Evolutionary conservation across 1,140 invertebrate genomes (phyloP).

Genomic region (Drosophila kanapiae): DNA sequence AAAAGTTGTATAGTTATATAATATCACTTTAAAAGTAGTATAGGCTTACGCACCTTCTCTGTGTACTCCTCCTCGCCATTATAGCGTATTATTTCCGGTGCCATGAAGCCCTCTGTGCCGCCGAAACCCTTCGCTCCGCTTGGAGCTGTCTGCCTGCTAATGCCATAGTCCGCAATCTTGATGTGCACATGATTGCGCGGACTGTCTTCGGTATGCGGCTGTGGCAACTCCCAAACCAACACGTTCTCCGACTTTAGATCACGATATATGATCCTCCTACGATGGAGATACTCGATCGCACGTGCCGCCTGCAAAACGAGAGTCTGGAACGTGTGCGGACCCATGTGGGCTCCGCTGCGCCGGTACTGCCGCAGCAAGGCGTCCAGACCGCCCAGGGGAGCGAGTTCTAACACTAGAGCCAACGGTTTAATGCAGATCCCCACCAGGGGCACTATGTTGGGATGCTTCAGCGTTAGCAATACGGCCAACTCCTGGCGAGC

Average conservation of each 20-base stretch:
- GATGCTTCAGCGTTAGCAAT: constrained; percentile 93
- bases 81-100: constrained; percentile 98
- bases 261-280: constrained; percentile 96
- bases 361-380: constrained; percentile 92
- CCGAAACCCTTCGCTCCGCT: constrained; percentile 99
- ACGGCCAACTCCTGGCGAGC: constrained; percentile 97
- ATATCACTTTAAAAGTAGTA: too few relatives aligned
- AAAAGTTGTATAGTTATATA: too few relatives aligned
- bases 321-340: constrained; percentile 92
- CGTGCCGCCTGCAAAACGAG: constrained; percentile 96
- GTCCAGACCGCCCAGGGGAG: constrained; percentile 95
- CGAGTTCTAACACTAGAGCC: constrained; percentile 95
- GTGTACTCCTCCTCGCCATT: constrained; percentile 99
- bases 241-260: constrained; percentile 99
- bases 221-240: constrained; percentile 96
- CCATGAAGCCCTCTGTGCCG: constrained; percentile 99
- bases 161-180: constrained; percentile 98
- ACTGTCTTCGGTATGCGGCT: constrained; percentile 86
- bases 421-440: constrained; percentile 95
- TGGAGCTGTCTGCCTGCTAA: constrained; percentile 94
- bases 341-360: constrained; percentile 92
- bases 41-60: constrained; percentile 91
- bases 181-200: constrained; percentile 91
- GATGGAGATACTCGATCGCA: constrained; percentile 98
- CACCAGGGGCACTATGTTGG: constrained; percentile 96